A percentile compares a stretch with the other conserved stretches of the same genome.
Evolutionary conservation across 2,888 invertebrate species (phyloP).

Genomic region (Prenolepis imparis): DNA sequence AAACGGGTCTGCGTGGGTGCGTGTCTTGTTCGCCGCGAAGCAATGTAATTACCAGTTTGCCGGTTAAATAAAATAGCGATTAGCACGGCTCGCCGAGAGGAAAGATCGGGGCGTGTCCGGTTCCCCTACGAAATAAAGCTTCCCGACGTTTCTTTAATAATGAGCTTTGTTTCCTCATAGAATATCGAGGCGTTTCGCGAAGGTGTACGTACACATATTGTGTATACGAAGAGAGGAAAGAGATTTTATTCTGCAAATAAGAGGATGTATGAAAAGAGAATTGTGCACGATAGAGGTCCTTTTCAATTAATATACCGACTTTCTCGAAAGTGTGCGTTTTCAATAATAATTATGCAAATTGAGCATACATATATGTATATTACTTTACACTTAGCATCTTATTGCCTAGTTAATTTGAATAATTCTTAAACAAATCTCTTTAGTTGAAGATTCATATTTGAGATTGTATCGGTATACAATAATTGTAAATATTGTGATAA

Average conservation of each 20-base stretch:
- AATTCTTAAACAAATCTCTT: not conserved
- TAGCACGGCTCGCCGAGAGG: slow-evolving; percentile 8
- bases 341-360: not conserved
- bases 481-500: not conserved
- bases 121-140: slow-evolving; percentile 25
- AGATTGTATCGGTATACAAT: not conserved
- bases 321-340: not conserved
- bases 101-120: slow-evolving; percentile 31
- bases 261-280: not conserved
- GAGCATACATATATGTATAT: not conserved
- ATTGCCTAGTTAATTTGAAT: not conserved
- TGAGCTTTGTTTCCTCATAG: not conserved
- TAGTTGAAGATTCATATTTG: not conserved
- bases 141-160: slow-evolving; percentile 24
- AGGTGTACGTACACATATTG: not conserved
- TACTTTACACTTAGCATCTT: not conserved
- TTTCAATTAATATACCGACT: not conserved
- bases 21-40: slow-evolving; percentile 20
- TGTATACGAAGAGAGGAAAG: not conserved
- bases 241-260: not conserved
- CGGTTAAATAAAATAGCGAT: slow-evolving; percentile 41
- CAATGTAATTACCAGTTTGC: slow-evolving; percentile 27
- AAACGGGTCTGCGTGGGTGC: slow-evolving; percentile 19
- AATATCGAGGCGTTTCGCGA: slow-evolving; percentile 18
- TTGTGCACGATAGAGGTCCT: not conserved